phyloP scores from a whole-genome alignment of 2,113 vertebrate species.

The Acanthochromis polyacanthus region DNA sequence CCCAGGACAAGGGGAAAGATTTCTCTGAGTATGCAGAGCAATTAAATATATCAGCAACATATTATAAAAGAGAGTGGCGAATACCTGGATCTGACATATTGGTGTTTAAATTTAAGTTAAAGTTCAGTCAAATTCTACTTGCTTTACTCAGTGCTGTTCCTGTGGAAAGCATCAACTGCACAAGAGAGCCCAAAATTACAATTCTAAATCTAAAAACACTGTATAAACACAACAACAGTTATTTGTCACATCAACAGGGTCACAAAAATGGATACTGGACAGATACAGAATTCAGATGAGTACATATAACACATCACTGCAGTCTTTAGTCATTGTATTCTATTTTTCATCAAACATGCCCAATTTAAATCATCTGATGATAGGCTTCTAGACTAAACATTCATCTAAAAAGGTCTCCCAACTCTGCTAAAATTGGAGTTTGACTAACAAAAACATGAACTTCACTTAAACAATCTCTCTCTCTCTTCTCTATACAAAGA shows the following conservation, averaged over 20 bases:
- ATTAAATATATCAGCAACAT: background rate
- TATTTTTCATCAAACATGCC: background rate
- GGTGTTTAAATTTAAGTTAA: background rate
- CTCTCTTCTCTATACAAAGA: slow-evolving; percentile 15
- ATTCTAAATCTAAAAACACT: too few species aligned
- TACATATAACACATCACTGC: background rate
- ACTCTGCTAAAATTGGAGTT: background rate
- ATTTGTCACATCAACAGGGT: too few species aligned
- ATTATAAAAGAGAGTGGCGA: background rate
- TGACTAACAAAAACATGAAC: slow-evolving; percentile 18
- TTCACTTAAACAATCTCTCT: background rate
- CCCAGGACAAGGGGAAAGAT: background rate
- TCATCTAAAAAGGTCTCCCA: background rate
- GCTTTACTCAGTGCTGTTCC: too few species aligned
- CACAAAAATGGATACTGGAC: background rate
- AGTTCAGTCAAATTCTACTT: background rate
- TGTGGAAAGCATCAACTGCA: too few species aligned
- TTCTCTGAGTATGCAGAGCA: background rate
- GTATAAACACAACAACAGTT: too few species aligned
- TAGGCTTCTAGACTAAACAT: slow-evolving; percentile 3
- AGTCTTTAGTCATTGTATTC: background rate
- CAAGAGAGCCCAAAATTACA: too few species aligned
- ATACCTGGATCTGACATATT: background rate
- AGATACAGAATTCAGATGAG: background rate
- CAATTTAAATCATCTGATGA: background rate